Conservation (phyloP, 2,797 vertebrate species). For the Lepilemur ruficaudatus region DNA sequence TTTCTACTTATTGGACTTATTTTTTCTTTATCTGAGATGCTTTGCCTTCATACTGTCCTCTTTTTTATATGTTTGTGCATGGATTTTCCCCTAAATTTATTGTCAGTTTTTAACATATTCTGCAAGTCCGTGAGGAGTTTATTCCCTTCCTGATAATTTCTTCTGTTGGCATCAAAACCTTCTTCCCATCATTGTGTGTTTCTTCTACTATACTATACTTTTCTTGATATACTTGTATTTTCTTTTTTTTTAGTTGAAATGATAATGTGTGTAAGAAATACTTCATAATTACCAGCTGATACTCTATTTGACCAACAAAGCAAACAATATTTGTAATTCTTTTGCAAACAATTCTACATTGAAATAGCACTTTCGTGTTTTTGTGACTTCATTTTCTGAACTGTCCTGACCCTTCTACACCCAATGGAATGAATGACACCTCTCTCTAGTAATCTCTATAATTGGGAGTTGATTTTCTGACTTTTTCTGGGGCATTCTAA, state of each 20-base stretch:
- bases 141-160: not conserved
- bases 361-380: not conserved
- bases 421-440: not conserved
- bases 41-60: not conserved
- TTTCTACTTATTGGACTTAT: not conserved
- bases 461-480: not conserved
- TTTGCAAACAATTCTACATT: constrained; percentile 26
- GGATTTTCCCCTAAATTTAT: not conserved
- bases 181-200: not conserved
- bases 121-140: not conserved
- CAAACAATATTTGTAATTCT: not conserved
- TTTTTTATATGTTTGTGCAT: not conserved
- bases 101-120: not conserved
- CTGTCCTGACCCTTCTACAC: not conserved
- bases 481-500: not conserved
- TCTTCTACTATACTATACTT: not conserved
- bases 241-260: not conserved
- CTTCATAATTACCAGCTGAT: not conserved
- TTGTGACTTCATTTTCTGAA: not conserved
- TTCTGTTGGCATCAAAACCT: not conserved
- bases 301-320: not conserved
- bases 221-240: not conserved
- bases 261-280: not conserved
- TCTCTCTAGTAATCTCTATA: not conserved
- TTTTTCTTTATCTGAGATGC: not conserved